phyloP scores from a whole-genome alignment of 2,888 invertebrate species.

The Trissonchulus sp. region DNA sequence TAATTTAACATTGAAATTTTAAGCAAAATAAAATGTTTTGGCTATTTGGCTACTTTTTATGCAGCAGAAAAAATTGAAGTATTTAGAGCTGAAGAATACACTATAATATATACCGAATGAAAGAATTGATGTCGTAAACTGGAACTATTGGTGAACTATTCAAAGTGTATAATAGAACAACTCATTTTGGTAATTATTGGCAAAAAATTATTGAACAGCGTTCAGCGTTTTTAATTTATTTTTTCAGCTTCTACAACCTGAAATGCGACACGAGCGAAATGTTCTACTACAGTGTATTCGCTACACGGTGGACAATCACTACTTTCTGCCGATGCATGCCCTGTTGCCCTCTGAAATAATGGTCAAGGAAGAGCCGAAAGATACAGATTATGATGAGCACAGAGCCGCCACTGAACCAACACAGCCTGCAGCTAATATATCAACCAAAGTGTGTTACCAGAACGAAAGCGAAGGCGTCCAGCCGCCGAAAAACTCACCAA shows the following conservation, averaged over 20 bases:
- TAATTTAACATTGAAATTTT: too few species aligned
- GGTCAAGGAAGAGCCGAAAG: not conserved
- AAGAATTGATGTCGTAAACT: too few species aligned
- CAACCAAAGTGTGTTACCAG: not conserved
- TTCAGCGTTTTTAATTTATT: too few species aligned
- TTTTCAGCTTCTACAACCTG: constrained; percentile 64
- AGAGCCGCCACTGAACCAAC: not conserved
- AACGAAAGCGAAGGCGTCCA: not conserved
- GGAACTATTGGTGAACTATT: too few species aligned
- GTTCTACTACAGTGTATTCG: constrained; percentile 77
- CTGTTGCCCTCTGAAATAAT: not conserved
- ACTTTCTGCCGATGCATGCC: constrained; percentile 59
- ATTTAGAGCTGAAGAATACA: too few species aligned
- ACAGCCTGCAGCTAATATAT: not conserved
- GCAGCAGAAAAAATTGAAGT: too few species aligned
- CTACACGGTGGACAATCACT: constrained; percentile 69
- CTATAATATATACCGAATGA: too few species aligned
- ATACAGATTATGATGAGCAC: not conserved
- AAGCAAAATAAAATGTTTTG: too few species aligned
- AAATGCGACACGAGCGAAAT: constrained; percentile 79
- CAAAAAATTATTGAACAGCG: too few species aligned
- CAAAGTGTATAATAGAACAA: too few species aligned
- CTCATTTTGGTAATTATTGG: too few species aligned
- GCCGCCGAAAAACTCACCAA: not conserved
- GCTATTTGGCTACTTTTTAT: too few species aligned